Percentiles rank a stretch among this genome's conserved stretches.
Evolutionary conservation across 2,113 vertebrate genomes (phyloP).

Genomic region (Sebastes schlegelii): DNA sequence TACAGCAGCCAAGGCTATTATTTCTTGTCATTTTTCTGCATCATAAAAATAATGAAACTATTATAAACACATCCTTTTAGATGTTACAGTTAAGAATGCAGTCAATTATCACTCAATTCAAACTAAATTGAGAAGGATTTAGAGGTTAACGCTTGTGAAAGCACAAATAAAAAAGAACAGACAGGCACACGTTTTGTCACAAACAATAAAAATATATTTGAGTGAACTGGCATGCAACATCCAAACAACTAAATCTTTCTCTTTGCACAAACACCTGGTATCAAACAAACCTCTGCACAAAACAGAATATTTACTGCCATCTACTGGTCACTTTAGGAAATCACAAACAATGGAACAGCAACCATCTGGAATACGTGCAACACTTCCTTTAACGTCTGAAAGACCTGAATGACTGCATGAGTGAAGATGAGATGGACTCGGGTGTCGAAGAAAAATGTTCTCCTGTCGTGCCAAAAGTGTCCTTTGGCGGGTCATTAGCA

Average conservation of each 20-base stretch:
- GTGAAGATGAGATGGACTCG: not conserved
- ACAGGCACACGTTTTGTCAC: not conserved
- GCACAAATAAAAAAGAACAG: not conserved
- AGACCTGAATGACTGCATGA: conserved; percentile 42
- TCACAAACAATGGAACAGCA: conserved; percentile 13
- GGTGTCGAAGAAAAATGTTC: not conserved
- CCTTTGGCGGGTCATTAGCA: not conserved
- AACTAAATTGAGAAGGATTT: not conserved
- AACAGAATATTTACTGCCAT: conserved; percentile 73
- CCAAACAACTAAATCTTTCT: not conserved
- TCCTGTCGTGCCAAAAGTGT: conserved; percentile 17
- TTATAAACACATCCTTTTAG: not conserved
- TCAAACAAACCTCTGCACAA: conserved; percentile 35
- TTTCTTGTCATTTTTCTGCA: conserved; percentile 5
- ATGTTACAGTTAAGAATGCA: not conserved
- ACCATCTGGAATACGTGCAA: not conserved
- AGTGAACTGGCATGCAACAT: not conserved
- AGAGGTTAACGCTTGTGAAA: not conserved
- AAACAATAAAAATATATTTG: conserved; percentile 6
- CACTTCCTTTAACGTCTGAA: conserved; percentile 28
- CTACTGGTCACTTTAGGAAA: conserved; percentile 62
- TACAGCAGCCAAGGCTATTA: not conserved
- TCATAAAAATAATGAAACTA: not conserved
- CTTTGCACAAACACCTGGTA: not conserved
- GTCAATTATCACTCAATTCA: conserved; percentile 1